Base-by-base conservation (phyloP, 2,888 invertebrate species). In the Elmis aenea region DNA sequence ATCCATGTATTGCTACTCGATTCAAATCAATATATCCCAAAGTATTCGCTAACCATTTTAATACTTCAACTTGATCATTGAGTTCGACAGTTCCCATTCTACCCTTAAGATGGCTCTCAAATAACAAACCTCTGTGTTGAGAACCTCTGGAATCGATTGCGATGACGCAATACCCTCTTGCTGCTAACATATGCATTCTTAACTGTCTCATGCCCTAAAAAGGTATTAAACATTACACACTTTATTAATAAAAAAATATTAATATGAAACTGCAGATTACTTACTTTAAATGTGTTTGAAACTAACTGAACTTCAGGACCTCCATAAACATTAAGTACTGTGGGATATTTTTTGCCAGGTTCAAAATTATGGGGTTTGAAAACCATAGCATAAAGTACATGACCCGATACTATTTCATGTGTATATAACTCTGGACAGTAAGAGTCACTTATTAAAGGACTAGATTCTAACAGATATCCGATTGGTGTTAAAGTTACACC, bases 251-350 rank as follows among this genome's bases (percentile, higher is more conserved):
- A 5, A 3, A 12, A 9, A 20, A 14, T 29, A 39, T n/a, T n/a
- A n/a, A n/a, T n/a, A n/a, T n/a, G n/a, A n/a, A n/a, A 26, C 12
- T 21, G 6, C n/a, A 9, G n/a, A 14, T 10, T 16, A 10, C 5
- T n/a, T 9, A 90, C 90, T 77, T 91, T 90, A 61, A 91, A 95
- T 3, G 88, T 86, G 69, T 99, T 97, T 33, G 90, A 89, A 41
- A 99, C 97, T 21, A 95, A 79, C 71, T 99, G 97, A 27, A 97
- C 94, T 66, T 96, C 95, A 0, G 99, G 99, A 0, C 99, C 99
- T 2, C 95, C 99, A 64, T 99, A 99, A 33, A 99, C 91, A 68
- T 94, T 93, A 29, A 97, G 76, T 41, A 99, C 85, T 9, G 94
- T 93, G 1, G 99, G 96, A 71, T 93, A 92, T 42, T 84, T 80